Conservation (phyloP, 2,888 invertebrate genomes). For the Microctonus hyperodae region DNA sequence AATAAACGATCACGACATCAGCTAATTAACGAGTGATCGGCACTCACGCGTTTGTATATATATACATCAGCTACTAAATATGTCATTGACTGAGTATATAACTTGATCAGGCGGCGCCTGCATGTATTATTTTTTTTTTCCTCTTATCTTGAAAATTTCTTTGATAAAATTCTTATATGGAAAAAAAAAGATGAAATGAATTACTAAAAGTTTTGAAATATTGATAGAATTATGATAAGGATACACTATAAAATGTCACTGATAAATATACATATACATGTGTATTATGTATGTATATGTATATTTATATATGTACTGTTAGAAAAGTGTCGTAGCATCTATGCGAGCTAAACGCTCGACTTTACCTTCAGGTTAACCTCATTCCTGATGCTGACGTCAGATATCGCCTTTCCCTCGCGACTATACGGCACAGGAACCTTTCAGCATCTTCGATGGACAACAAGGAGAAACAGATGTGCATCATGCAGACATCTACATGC, state of each 20-base stretch:
- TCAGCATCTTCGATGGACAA: conserved; percentile 47
- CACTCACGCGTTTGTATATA: neutral
- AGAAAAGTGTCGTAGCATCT: conserved; percentile 25
- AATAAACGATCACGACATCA: neutral
- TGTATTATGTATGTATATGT: too few species aligned
- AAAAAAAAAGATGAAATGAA: too few species aligned
- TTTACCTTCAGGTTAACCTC: conserved; percentile 58
- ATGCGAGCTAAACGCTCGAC: conserved; percentile 40
- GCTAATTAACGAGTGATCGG: conserved; percentile 1
- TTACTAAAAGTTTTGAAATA: too few species aligned
- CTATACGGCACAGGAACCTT: conserved; percentile 44
- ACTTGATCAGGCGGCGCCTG: conserved; percentile 3
- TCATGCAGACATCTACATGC: too few species aligned
- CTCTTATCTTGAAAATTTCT: too few species aligned
- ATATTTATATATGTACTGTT: conserved; percentile 23
- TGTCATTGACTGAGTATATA: neutral
- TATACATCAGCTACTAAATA: neutral
- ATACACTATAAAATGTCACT: too few species aligned
- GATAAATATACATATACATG: conserved; percentile 9
- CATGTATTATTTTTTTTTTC: too few species aligned
- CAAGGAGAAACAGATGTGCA: conserved; percentile 43
- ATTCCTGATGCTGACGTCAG: conserved; percentile 59
- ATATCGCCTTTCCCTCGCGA: conserved; percentile 53
- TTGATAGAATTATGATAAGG: too few species aligned
- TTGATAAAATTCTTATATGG: too few species aligned